Conservation (phyloP, 1,140 invertebrate species). For the Acromyrmex echinatior region DNA sequence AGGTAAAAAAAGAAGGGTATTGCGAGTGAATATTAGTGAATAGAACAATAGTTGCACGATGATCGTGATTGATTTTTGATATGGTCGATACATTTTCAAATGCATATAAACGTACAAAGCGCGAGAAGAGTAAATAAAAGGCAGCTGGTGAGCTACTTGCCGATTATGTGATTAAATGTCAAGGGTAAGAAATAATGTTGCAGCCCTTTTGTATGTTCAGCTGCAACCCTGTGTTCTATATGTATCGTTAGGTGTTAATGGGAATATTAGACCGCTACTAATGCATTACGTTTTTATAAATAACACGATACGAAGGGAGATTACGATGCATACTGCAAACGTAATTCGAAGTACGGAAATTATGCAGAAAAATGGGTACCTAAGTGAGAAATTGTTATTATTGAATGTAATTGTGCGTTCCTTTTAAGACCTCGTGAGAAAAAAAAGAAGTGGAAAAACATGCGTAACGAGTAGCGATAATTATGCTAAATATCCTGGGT, state of each 20-base stretch:
- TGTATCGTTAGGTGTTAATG: slow-evolving; percentile 77
- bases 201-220: slow-evolving; percentile 86
- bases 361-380: not conserved
- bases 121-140: slow-evolving; percentile 70
- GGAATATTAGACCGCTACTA: slow-evolving; percentile 69
- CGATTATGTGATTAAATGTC: slow-evolving; percentile 65
- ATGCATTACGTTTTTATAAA: slow-evolving; percentile 64
- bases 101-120: not conserved
- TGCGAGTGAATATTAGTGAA: not conserved
- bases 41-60: slow-evolving; percentile 12
- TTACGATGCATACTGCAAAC: slow-evolving; percentile 38
- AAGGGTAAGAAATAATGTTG: slow-evolving; percentile 76
- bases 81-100: slow-evolving; percentile 43
- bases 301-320: slow-evolving; percentile 34
- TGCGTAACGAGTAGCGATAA: slow-evolving; percentile 13
- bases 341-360: slow-evolving; percentile 28
- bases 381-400: not conserved
- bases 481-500: slow-evolving; percentile 27
- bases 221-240: slow-evolving; percentile 84
- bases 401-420: slow-evolving; percentile 13
- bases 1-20: not conserved
- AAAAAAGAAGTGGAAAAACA: not conserved
- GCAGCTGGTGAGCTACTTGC: slow-evolving; percentile 77
- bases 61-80: slow-evolving; percentile 18
- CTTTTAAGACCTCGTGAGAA: slow-evolving; percentile 20